Evolutionary conservation across 2,888 invertebrate genomes (phyloP), one percentile per base, ranked within the genome.

Genomic region (Tipula lateralis): DNA sequence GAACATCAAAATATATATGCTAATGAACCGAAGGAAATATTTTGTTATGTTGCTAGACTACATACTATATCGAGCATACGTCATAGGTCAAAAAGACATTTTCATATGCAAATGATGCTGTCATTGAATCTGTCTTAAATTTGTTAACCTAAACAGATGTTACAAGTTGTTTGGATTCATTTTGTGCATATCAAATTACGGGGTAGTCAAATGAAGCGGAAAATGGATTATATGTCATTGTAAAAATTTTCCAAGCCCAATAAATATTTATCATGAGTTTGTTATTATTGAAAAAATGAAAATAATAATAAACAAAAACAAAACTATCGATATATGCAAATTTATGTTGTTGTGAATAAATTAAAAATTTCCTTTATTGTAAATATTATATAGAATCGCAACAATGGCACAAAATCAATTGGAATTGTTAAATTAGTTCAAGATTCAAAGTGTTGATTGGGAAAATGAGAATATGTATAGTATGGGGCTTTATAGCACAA

Each of bases 261-360:
- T 50, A 50, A 50, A 50, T 24, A 24, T 66, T 24, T 66, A 6
- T 66, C 12, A 66, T 66, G 9, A 19, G 24, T 66, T 66, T 66
- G 24, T 24, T 16, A 44, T 44, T 39, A 39, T 39, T 39, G 66
- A 66, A 66, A 66, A n/a, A 24, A 66, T 66, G 19, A 66, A 66
- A 66, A 66, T 66, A 12, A 24, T 66, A 66, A 66, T 24, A 24
- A 66, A 66, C 66, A 66, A 66, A 24, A 66, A 66, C 66, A 66
- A 66, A 66, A 66, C 24, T 66, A 66, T 66, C 44, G 44, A 24
- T 66, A 66, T 66, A 66, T 66, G 66, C 66, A 66, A 66, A 66
- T 66, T 66, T 66, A 66, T 66, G 24, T 66, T 19, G 24, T 24
- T 66, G 2, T 66, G 66, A 66, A 66, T 66, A 66, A 66, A 66